Conservation (phyloP, 2,888 invertebrate genomes). For the Orthonychiurus folsomi region DNA sequence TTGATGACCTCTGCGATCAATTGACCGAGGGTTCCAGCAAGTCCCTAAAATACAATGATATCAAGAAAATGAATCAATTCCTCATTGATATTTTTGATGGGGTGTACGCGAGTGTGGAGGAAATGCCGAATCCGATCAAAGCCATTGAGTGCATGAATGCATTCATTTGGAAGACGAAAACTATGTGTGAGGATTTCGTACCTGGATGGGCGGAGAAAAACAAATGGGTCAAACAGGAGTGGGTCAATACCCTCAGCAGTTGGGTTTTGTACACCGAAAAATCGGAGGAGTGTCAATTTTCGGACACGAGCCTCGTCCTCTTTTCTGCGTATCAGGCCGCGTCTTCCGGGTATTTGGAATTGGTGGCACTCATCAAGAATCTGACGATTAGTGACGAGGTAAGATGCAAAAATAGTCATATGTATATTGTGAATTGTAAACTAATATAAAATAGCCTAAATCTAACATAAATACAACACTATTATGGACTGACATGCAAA, state of each 20-base stretch:
- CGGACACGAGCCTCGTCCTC: not conserved
- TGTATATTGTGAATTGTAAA: too few relatives aligned
- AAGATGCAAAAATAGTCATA: too few relatives aligned
- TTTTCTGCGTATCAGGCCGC: not conserved
- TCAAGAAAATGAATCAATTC: not conserved
- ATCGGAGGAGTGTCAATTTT: not conserved
- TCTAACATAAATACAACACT: too few relatives aligned
- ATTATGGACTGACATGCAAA: too few relatives aligned
- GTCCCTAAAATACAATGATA: not conserved
- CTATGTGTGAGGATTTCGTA: not conserved
- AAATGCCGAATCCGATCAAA: not conserved
- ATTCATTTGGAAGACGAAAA: not conserved
- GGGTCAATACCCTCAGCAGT: not conserved
- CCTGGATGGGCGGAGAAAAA: not conserved
- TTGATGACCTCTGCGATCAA: not conserved
- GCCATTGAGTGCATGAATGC: not conserved
- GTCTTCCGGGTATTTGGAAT: not conserved
- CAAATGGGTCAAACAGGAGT: not conserved
- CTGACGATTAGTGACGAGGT: not conserved
- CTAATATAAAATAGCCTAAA: too few relatives aligned
- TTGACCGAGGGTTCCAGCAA: not conserved
- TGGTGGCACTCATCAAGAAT: not conserved
- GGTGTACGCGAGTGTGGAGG: not conserved
- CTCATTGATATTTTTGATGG: not conserved
- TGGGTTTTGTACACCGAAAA: not conserved